Base-by-base conservation (phyloP, 2,888 invertebrate genomes). In the Dicyrtoma fusca region DNA sequence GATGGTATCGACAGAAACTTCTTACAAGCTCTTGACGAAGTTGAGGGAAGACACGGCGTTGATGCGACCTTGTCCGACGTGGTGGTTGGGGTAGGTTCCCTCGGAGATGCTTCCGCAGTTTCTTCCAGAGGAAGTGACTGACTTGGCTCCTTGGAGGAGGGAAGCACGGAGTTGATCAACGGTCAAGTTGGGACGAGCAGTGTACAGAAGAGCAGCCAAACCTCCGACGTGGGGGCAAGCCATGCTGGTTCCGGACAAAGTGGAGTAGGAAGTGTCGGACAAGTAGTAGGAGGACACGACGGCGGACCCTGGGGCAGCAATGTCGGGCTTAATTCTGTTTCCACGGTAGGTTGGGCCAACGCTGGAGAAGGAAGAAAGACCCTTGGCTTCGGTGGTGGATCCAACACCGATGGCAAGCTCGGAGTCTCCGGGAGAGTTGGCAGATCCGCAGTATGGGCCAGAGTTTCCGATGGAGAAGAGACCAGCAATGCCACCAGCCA, bases 191-290 rank as follows among this genome's bases (percentile, higher is more conserved):
- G 64, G 62, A 42, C 65, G 69, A 4, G 23, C 34, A 3, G 66
- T 34, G 5, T 72, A 59, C 19, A 75, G 34, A 5, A 77, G 63
- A 26, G 75, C 77, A 8, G 68, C 69, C 10, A 59, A 63, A n/a
- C 77, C 77, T n/a, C 75, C 74, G 0, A 45, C 74, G 21, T 74
- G 74, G 2, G 76, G 75, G 23, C 65, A 64, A 0, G 76, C 75
- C 76, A 77, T 75, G 13, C 53, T 63, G 0, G 73, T 73, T 26
- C 73, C 73, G 8, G 63, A 64, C 61, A 73, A 17, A 23, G 47
- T 73, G 26, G 55, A 19, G 57, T 73, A 73, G n/a, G 47, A 69
- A 19, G 53, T 69, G 51, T 73, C 69, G 23, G 55, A n/a, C 17
- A 45, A 44, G 51, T 63, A 17, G 51, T 45, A 69, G 19, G 73